Base-by-base conservation (phyloP, 2,797 vertebrate species). In the Megaceryle alcyon region DNA sequence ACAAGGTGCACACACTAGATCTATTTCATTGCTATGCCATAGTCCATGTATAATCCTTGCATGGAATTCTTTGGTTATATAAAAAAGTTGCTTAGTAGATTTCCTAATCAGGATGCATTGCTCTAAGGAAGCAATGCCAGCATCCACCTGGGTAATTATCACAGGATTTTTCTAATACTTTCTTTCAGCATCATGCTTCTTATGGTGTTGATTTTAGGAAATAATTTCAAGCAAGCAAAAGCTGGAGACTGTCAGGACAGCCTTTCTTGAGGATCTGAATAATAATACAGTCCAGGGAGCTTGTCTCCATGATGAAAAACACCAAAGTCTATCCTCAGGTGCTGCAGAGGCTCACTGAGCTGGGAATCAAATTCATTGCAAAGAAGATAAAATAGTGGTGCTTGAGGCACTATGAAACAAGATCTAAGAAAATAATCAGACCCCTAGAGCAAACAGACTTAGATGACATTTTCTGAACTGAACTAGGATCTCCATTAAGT, bases 391-490 rank as follows among this genome's bases (percentile, higher is more conserved):
- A 90, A 87, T 56, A 86, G 70, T 70, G 68, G 16, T 85, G 88
- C 88, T 92, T 73, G 75, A 93, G 90, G 94, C 88, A 95, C 68
- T 81, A 86, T 84, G 73, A 94, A 96, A 88, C 82, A 93, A 92
- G 88, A 83, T 96, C 95, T 92, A 76, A 93, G 89, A 88, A 96
- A 89, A 95, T 95, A 95, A 95, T 94, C 96, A 95, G 76, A 85
- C 44, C 76, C 84, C 72, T 73, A 75, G 68, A 95, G 93, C 84
- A 91, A 91, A 91, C 37, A 87, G 82, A 80, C 81, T 92, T 90
- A 79, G 86, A 91, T 87, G 94, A 83, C 79, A 86, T 87, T 93
- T 96, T 96, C 59, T 87, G 72, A 95, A 89, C 53, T 69, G 86
- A 91, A 78, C 59, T 82, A 59, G 53, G 35, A 39, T 85, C 43